These are phyloP conservation scores for Bubalus kerabau DNA, from an alignment of 2,113 vertebrate species.

Conservation along the genomic window DNA sequence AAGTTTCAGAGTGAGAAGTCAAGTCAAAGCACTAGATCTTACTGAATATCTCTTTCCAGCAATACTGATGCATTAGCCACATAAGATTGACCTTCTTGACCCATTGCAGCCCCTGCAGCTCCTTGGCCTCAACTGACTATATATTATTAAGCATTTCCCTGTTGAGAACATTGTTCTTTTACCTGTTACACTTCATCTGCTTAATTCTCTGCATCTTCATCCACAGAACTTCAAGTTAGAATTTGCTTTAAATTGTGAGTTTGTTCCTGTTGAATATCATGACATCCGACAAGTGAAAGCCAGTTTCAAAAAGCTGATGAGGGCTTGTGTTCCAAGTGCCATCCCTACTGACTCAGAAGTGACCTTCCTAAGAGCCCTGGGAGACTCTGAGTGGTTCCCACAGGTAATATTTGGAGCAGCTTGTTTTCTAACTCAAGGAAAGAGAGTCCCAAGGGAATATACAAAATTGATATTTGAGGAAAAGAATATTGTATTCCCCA, in stretches of 20 bases:
- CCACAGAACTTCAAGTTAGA: constrained; percentile 93
- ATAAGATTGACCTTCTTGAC: background rate
- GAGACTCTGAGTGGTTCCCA: constrained; percentile 96
- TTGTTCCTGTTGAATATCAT: constrained; percentile 96
- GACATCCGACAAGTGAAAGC: constrained; percentile 94
- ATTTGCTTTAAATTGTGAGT: constrained; percentile 94
- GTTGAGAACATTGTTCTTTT: background rate
- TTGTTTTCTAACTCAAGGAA: background rate
- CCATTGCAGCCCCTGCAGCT: background rate
- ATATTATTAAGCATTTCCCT: background rate
- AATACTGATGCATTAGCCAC: background rate
- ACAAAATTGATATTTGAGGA: background rate
- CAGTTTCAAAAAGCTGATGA: constrained; percentile 96
- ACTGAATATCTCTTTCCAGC: background rate
- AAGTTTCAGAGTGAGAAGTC: background rate
- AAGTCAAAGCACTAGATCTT: background rate
- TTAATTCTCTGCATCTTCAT: constrained; percentile 64
- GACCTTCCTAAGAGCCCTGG: constrained; percentile 93
- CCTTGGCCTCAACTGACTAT: background rate
- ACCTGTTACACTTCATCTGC: background rate
- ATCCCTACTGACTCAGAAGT: constrained; percentile 88
- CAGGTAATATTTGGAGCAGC: constrained; percentile 83
- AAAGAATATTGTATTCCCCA: background rate
- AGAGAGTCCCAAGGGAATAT: background rate
- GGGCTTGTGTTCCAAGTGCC: constrained; percentile 93